Evolutionary conservation across 1,140 invertebrate genomes (phyloP), one percentile per base, ranked within the genome.

Genomic region (Calephelis nemesis): DNA sequence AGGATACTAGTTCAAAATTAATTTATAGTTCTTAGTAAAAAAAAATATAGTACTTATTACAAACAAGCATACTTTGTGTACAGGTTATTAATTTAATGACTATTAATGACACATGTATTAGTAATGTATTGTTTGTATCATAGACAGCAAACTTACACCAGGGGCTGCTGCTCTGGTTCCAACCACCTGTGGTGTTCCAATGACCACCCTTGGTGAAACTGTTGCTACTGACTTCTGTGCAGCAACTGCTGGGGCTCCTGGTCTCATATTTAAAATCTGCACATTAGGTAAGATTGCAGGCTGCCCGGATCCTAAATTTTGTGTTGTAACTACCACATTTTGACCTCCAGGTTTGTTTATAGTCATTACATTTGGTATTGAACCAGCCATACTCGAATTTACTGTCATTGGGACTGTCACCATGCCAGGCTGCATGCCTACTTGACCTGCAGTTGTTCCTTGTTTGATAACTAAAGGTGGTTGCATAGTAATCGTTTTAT

Each of bases 231-330:
- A 94, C 84, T 97, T 97, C 80, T 96, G 95, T 68, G 93, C 93
- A n/a, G 94, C 92, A 68, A 94, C 93, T 67, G 93, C 87, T 30
- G 95, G 94, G 54, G 95, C 93, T 64, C 92, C 94, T 7, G 95
- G 95, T 73, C 96, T 93, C 92, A 97, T 95, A 92, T 97, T 97
- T 63, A 98, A 93, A 82, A 98, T 96, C 87, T 97, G 96, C 73
- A 98, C 95, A 92, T 96, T 96, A 71, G 95, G 94, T 67, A 96
- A 92, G 80, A 95, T 93, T 66, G 94, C 91, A 11, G 93, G 93
- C 64, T 94, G 93, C 60, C 92, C 90, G 68, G 93, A 92, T 52
- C 93, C 92, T 70, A 94, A 92, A 40, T 92, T 92, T 77, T 94
- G 94, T 65, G 93, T 85, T 67, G 94, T 88, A 2, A 93, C 93